phyloP scores from a whole-genome alignment of 2,113 vertebrate species.

The Nipponia nippon region DNA sequence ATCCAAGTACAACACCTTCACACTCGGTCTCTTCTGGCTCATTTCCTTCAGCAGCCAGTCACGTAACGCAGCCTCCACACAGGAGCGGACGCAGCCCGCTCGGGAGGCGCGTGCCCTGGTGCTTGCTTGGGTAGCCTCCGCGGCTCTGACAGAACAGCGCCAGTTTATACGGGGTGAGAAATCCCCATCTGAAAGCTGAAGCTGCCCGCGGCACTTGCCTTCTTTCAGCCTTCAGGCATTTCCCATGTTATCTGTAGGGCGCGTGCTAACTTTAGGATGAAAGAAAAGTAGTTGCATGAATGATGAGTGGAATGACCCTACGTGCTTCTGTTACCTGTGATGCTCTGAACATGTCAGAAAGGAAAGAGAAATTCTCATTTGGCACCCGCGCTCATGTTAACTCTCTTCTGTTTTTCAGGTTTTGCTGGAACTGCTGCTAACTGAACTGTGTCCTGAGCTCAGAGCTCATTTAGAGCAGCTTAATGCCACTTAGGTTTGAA shows the following conservation, averaged over 20 bases:
- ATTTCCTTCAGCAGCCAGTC: neutral
- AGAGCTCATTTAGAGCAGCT: conserved; percentile 80
- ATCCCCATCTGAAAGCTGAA: neutral
- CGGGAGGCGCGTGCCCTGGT: neutral
- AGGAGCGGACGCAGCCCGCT: neutral
- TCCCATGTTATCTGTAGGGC: neutral
- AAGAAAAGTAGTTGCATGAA: neutral
- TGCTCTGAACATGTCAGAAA: neutral
- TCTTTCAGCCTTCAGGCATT: neutral
- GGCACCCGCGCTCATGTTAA: neutral
- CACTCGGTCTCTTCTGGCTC: neutral
- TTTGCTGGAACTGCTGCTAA: conserved; percentile 92
- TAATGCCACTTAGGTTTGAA: conserved; percentile 72
- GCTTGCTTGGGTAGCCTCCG: accelerated
- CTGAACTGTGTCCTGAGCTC: conserved; percentile 92
- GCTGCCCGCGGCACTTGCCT: neutral
- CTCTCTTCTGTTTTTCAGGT: conserved; percentile 72
- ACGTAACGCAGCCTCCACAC: neutral
- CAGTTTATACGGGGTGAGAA: neutral
- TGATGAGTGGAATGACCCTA: neutral
- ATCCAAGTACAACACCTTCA: neutral
- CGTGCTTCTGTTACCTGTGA: neutral
- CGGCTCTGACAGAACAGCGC: neutral
- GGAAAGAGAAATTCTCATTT: neutral
- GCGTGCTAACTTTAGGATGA: neutral